Conservation (phyloP, 2,888 invertebrate species). For the Hirtodrosophila duncani region DNA sequence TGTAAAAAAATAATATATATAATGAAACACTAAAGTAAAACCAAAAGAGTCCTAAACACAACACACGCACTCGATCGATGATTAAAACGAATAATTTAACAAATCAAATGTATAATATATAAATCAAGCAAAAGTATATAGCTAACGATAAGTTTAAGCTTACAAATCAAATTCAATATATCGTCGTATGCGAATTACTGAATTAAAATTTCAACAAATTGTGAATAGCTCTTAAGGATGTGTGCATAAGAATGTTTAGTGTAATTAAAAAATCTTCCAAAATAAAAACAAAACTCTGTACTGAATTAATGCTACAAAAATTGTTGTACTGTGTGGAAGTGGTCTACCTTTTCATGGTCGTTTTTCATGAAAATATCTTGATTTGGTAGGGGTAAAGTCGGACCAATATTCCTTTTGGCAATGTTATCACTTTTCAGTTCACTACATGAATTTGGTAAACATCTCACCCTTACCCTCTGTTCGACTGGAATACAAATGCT, state of each 20-base stretch:
- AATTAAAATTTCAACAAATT: constrained; percentile 44
- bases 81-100: constrained; percentile 19
- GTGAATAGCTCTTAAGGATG: constrained; percentile 66
- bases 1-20: constrained; percentile 3
- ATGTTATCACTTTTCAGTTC: too few relatives aligned
- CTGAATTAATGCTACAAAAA: too few relatives aligned
- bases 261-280: constrained; percentile 45
- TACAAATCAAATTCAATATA: constrained; percentile 42
- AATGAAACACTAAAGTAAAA: constrained; percentile 30
- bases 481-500: too few relatives aligned
- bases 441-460: too few relatives aligned
- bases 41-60: constrained; percentile 46
- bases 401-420: too few relatives aligned
- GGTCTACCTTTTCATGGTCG: background rate
- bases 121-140: constrained; percentile 23
- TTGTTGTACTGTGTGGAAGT: background rate
- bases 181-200: constrained; percentile 42
- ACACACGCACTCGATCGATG: constrained; percentile 42
- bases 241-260: constrained; percentile 61
- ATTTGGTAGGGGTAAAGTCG: too few relatives aligned
- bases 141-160: constrained; percentile 24
- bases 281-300: too few relatives aligned
- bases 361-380: too few relatives aligned
- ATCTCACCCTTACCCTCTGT: too few relatives aligned
- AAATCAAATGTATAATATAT: constrained; percentile 27